Percentiles rank a stretch among this genome's conserved stretches.
phyloP scores from a whole-genome alignment of 2,888 invertebrate genomes.

The Apotomis turbidana region DNA sequence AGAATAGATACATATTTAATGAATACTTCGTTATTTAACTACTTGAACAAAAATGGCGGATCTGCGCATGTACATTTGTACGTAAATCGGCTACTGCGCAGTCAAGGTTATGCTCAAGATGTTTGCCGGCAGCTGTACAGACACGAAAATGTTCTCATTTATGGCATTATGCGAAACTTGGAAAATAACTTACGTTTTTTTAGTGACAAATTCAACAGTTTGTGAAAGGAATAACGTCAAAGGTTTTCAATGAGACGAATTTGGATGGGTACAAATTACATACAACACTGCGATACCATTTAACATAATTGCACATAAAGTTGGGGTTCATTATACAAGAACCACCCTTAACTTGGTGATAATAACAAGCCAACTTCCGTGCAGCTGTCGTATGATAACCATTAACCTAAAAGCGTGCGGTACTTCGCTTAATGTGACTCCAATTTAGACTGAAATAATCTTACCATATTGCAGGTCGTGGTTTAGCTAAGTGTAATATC shows the following conservation, averaged over 20 bases:
- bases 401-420: constrained; percentile 62
- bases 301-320: constrained; percentile 34
- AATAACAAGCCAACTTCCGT: constrained; percentile 44
- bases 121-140: no score
- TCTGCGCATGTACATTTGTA: no score
- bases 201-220: not conserved
- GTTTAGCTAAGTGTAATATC: constrained; percentile 25
- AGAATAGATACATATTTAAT: no score
- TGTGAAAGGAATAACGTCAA: not conserved
- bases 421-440: constrained; percentile 55
- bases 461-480: constrained; percentile 42
- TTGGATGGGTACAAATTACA: constrained; percentile 5
- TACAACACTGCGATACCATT: constrained; percentile 14
- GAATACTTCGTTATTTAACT: no score
- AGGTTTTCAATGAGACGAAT: not conserved
- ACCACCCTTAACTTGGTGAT: constrained; percentile 43
- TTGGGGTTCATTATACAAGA: constrained; percentile 38
- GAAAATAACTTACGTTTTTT: no score
- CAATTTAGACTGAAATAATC: constrained; percentile 58
- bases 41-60: no score
- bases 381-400: constrained; percentile 52
- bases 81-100: no score
- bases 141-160: no score
- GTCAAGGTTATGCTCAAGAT: no score
- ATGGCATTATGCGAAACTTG: no score